These are phyloP conservation scores for Achatina immaculata DNA, from an alignment of 1,140 invertebrate species.

Conservation along the genomic window DNA sequence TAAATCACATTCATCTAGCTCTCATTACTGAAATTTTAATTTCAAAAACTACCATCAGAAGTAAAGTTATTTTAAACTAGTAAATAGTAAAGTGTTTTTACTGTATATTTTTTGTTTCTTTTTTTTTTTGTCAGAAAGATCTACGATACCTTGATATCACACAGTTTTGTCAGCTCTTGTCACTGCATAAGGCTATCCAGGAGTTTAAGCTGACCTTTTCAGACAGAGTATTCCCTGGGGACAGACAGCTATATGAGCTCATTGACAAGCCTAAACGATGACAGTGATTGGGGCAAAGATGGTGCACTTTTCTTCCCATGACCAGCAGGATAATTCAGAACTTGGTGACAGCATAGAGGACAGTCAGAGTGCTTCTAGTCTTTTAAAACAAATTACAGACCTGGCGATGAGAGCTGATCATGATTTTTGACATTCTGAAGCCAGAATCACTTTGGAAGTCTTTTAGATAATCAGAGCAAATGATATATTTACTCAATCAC, in stretches of 20 bases:
- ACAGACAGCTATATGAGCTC: conserved; percentile 49
- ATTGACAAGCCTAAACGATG: conserved; percentile 46
- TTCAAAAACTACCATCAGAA: no score
- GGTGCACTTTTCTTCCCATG: conserved; percentile 16
- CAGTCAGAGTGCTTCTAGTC: conserved; percentile 17
- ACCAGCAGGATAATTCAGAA: background rate
- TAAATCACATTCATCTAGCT: no score
- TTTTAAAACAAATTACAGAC: conserved; percentile 22
- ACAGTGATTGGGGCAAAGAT: conserved; percentile 43
- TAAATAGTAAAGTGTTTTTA: no score
- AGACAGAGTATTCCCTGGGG: conserved; percentile 68
- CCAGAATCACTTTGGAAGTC: no score
- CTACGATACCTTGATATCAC: conserved; percentile 86
- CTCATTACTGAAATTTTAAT: no score
- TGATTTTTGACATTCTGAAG: conserved; percentile 16
- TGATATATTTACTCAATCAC: no score
- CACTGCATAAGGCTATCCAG: conserved; percentile 88
- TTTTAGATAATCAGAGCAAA: no score
- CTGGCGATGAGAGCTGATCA: conserved; percentile 19
- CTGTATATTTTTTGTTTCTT: no score
- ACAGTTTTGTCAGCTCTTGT: conserved; percentile 87
- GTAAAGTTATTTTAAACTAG: no score
- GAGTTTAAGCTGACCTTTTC: conserved; percentile 83
- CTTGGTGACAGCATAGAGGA: background rate
- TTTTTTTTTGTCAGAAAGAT: conserved; percentile 77